Conservation (phyloP, 2,797 vertebrate species). For the Pseudochromis fuscus region DNA sequence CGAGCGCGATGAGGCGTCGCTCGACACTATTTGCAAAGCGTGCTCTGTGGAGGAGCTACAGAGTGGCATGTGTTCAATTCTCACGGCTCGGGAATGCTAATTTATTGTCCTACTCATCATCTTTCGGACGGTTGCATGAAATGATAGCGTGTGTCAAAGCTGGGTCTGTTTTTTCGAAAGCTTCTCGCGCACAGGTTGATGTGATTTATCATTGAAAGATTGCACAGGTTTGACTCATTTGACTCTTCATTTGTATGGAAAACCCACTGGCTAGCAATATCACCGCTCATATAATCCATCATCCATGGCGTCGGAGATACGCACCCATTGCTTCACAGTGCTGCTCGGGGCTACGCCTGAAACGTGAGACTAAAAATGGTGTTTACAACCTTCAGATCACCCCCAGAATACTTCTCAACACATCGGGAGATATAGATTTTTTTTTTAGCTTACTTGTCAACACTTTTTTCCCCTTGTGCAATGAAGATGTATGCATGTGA, state of each 20-base stretch:
- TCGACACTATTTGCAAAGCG: not conserved
- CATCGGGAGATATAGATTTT: slow-evolving; percentile 16
- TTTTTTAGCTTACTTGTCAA: slow-evolving; percentile 13
- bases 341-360: slow-evolving; percentile 47
- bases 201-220: slow-evolving; percentile 47
- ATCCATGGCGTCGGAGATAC: slow-evolving; percentile 52
- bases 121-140: slow-evolving; percentile 14
- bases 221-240: slow-evolving; percentile 61
- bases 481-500: slow-evolving; percentile 2
- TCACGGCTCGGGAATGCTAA: no score
- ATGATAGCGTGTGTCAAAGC: not conserved
- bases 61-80: no score
- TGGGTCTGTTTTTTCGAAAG: not conserved
- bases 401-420: slow-evolving; percentile 21
- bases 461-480: not conserved
- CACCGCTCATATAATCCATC: slow-evolving; percentile 67
- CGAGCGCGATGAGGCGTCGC: not conserved
- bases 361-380: slow-evolving; percentile 48
- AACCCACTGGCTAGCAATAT: slow-evolving; percentile 68
- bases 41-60: not conserved
- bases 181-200: slow-evolving; percentile 26
- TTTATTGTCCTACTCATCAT: not conserved
- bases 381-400: slow-evolving; percentile 60
- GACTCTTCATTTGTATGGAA: slow-evolving; percentile 64
- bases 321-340: slow-evolving; percentile 35